phyloP scores from a whole-genome alignment of 2,113 vertebrate species.

The Catharus bicknelli region DNA sequence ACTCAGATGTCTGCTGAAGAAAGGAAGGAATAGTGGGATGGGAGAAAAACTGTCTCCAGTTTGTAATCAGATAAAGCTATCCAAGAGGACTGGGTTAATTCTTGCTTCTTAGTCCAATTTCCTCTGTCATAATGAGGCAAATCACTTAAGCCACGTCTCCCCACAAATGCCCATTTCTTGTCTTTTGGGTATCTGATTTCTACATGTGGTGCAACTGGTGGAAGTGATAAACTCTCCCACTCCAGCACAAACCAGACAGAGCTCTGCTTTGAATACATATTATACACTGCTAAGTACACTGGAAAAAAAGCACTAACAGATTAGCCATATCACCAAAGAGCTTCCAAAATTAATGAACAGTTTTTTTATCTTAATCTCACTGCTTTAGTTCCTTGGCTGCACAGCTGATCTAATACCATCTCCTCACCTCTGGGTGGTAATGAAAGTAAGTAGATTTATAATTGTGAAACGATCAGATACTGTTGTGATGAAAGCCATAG shows the following conservation, averaged over 20 bases:
- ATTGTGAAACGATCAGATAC: conserved; percentile 45
- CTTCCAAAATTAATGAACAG: conserved; percentile 10
- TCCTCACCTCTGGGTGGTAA: conserved; percentile 9
- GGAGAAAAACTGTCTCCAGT: not conserved
- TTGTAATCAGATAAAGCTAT: not conserved
- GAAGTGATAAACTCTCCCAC: not conserved
- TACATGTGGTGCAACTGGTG: not conserved
- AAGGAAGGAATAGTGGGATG: not conserved
- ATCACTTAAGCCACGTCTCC: not conserved
- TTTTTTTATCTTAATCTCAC: conserved; percentile 31
- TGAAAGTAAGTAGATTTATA: conserved; percentile 40
- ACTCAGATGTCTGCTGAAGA: not conserved
- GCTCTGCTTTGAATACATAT: not conserved
- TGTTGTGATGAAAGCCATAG: conserved; percentile 44
- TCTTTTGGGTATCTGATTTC: not conserved
- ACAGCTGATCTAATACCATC: not conserved
- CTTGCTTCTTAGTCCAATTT: not conserved
- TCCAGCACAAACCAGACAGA: not conserved
- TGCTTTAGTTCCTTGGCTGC: not conserved
- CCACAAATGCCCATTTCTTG: not conserved
- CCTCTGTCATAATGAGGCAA: not conserved
- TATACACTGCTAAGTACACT: not conserved
- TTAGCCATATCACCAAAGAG: not conserved
- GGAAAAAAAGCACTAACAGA: not conserved
- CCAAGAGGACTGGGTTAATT: not conserved